Conservation (phyloP, 2,888 invertebrate species). For the Chaitophorus viminalis region DNA sequence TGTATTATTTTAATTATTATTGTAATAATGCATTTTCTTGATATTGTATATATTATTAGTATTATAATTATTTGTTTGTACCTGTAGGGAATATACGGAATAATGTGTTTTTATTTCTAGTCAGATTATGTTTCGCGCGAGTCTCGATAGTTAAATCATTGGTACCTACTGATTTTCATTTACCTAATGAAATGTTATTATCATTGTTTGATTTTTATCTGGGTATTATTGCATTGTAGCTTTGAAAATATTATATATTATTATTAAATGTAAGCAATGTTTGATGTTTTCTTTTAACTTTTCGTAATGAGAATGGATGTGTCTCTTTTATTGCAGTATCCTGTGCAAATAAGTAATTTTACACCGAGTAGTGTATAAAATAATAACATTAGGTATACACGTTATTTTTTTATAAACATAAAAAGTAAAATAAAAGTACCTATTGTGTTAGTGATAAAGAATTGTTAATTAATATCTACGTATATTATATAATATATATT, state of each 20-base stretch:
- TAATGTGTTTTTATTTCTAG: constrained; percentile 36
- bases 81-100: background rate
- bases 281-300: constrained; percentile 19
- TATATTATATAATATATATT: too few species aligned
- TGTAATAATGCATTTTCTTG: too few species aligned
- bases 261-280: constrained; percentile 19
- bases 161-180: background rate
- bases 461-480: constrained; percentile 54
- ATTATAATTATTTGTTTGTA: too few species aligned
- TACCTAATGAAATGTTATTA: background rate
- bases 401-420: constrained; percentile 48
- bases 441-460: constrained; percentile 33
- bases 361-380: constrained; percentile 17
- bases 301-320: background rate
- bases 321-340: constrained; percentile 2
- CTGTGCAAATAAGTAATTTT: constrained; percentile 4
- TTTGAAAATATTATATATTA: background rate
- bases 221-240: background rate
- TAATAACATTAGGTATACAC: constrained; percentile 1
- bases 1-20: too few species aligned
- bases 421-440: background rate
- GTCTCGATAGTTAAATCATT: background rate
- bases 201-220: background rate
- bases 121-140: background rate
- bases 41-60: too few species aligned